phyloP scores from a whole-genome alignment of 2,888 invertebrate species.

The Polymixis lichenea region DNA sequence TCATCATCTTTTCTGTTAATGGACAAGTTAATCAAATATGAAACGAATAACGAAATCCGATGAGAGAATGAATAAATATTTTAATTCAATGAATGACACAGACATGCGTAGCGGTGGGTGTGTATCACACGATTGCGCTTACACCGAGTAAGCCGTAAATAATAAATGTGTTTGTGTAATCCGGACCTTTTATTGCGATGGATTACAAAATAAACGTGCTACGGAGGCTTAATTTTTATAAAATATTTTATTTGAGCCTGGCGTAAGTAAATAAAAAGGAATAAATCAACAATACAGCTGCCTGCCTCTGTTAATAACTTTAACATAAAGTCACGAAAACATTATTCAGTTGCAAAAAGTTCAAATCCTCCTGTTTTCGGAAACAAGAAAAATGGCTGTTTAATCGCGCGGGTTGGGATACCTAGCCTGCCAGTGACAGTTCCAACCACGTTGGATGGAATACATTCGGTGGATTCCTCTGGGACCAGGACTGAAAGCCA shows the following conservation, averaged over 20 bases:
- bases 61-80: slow-evolving; percentile 34
- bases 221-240: not conserved
- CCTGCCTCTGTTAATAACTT: not conserved
- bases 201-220: slow-evolving; percentile 27
- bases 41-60: slow-evolving; percentile 3
- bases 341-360: slow-evolving; percentile 6
- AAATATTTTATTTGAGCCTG: slow-evolving; percentile 8
- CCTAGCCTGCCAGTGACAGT: slow-evolving; percentile 59
- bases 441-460: slow-evolving; percentile 70
- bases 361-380: not conserved
- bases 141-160: slow-evolving; percentile 26
- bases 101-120: slow-evolving; percentile 20
- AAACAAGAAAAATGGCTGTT: slow-evolving; percentile 42
- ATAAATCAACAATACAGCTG: not conserved
- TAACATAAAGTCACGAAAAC: not conserved
- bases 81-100: slow-evolving; percentile 29
- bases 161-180: slow-evolving; percentile 41
- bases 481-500: slow-evolving; percentile 77
- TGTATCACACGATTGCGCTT: slow-evolving; percentile 29
- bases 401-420: slow-evolving; percentile 46
- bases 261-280: slow-evolving; percentile 3
- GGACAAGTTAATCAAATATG: slow-evolving; percentile 7
- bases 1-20: not conserved
- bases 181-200: slow-evolving; percentile 38
- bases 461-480: slow-evolving; percentile 70